A percentile compares a stretch with the other conserved stretches of the same genome.
phyloP scores from a whole-genome alignment of 2,888 invertebrate species.

The Cheilosia grossa region DNA sequence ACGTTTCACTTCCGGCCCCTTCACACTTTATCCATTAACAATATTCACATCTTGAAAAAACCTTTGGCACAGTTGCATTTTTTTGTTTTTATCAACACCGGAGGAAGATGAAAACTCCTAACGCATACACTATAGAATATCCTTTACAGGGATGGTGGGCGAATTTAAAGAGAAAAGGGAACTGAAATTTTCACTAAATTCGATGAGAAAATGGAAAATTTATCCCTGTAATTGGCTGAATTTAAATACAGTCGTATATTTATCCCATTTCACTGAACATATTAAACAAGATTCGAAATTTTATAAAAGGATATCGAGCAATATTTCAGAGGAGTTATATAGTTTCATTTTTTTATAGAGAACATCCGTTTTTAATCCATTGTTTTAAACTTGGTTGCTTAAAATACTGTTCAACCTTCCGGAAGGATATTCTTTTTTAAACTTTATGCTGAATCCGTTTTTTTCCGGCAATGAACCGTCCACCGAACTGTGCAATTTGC shows the following conservation, averaged over 20 bases:
- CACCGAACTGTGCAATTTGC: slow-evolving; percentile 72
- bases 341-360: slow-evolving; percentile 11
- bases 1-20: slow-evolving; percentile 9
- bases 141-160: slow-evolving; percentile 61
- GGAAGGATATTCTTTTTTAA: slow-evolving; percentile 29
- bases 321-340: slow-evolving; percentile 77
- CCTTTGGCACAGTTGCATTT: slow-evolving; percentile 68
- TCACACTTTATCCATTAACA: slow-evolving; percentile 57
- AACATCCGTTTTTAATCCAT: background rate
- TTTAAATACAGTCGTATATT: slow-evolving; percentile 7
- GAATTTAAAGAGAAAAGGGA: slow-evolving; percentile 12
- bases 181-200: slow-evolving; percentile 48
- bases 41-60: slow-evolving; percentile 65
- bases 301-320: slow-evolving; percentile 19
- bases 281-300: slow-evolving; percentile 5
- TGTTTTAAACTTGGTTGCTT: background rate
- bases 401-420: slow-evolving; percentile 21
- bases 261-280: slow-evolving; percentile 42
- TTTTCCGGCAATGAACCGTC: slow-evolving; percentile 66
- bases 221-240: slow-evolving; percentile 21
- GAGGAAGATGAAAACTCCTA: slow-evolving; percentile 46
- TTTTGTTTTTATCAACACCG: slow-evolving; percentile 57
- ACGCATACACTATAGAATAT: slow-evolving; percentile 66
- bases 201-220: slow-evolving; percentile 11
- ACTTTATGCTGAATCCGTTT: slow-evolving; percentile 16